Conservation (phyloP, 2,888 invertebrate genomes). For the Zygaena filipendulae region DNA sequence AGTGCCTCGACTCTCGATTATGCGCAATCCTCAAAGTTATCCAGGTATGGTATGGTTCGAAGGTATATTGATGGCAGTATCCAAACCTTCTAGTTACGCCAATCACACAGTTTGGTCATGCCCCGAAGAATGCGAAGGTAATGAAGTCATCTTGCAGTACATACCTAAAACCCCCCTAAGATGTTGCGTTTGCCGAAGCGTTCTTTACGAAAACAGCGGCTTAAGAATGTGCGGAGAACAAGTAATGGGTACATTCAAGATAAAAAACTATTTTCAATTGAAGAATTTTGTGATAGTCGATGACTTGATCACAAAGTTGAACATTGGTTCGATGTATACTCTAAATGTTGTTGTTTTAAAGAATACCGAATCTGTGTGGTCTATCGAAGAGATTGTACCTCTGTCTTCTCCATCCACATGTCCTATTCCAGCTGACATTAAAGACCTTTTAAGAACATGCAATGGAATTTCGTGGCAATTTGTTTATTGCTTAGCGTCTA, state of each 20-base stretch:
- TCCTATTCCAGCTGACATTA: constrained; percentile 31
- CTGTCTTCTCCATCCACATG: constrained; percentile 29
- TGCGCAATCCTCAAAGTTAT: constrained; percentile 24
- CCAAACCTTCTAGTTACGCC: constrained; percentile 39
- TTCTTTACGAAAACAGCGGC: constrained; percentile 48
- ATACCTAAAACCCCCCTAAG: constrained; percentile 47
- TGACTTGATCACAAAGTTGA: constrained; percentile 37
- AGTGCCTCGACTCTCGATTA: constrained; percentile 25
- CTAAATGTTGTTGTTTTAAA: constrained; percentile 33
- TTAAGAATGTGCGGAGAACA: constrained; percentile 48
- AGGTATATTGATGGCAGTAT: constrained; percentile 34
- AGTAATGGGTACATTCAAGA: constrained; percentile 34
- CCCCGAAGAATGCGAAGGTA: constrained; percentile 55
- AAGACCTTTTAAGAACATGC: constrained; percentile 33
- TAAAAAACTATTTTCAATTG: constrained; percentile 23
- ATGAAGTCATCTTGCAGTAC: constrained; percentile 40
- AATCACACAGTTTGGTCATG: constrained; percentile 57
- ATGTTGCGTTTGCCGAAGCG: constrained; percentile 41
- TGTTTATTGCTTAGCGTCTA: constrained; percentile 50
- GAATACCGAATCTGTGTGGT: constrained; percentile 33
- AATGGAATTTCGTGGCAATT: constrained; percentile 46
- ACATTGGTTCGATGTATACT: constrained; percentile 31
- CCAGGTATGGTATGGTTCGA: constrained; percentile 30
- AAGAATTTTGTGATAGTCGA: constrained; percentile 35
- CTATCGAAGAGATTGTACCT: constrained; percentile 30